phyloP scores from a whole-genome alignment of 2,888 invertebrate genomes.

The Seira musarum region DNA sequence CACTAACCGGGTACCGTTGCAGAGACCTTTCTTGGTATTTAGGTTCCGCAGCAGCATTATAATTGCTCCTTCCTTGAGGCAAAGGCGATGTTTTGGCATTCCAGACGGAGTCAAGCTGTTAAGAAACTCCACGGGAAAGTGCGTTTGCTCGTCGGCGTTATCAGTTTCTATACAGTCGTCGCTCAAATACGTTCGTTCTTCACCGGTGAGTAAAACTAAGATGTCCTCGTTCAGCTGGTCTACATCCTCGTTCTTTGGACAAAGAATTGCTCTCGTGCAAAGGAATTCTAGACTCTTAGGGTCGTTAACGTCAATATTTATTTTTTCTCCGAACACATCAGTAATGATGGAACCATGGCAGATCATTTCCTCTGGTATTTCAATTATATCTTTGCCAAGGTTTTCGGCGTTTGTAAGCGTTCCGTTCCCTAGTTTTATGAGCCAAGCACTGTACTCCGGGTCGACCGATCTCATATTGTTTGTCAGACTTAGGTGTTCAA shows the following conservation, averaged over 20 bases:
- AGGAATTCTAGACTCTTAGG: not conserved
- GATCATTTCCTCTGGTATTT: conserved; percentile 20
- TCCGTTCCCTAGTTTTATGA: conserved; percentile 48
- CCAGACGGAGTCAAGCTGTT: conserved; percentile 61
- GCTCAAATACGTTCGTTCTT: conserved; percentile 26
- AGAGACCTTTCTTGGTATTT: conserved; percentile 54
- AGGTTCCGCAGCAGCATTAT: conserved; percentile 66
- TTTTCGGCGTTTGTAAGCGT: not conserved
- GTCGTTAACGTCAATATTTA: not conserved
- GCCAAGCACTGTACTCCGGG: conserved; percentile 16
- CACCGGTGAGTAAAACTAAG: not conserved
- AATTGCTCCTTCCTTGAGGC: conserved; percentile 61
- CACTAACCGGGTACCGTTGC: conserved; percentile 65
- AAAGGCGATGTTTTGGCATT: conserved; percentile 62
- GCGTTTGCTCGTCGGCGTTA: not conserved
- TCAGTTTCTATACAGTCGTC: conserved; percentile 18
- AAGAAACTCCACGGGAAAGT: conserved; percentile 57
- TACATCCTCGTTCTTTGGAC: conserved; percentile 33
- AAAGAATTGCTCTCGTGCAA: conserved; percentile 31
- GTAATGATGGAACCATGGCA: not conserved
- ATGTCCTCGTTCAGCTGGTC: conserved; percentile 26
- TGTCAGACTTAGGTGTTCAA: conserved; percentile 39
- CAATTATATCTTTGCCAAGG: conserved; percentile 17
- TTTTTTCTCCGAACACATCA: conserved; percentile 2
- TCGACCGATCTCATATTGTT: conserved; percentile 54